phyloP scores from a whole-genome alignment of 1,140 invertebrate species.

The Campodea augens region DNA sequence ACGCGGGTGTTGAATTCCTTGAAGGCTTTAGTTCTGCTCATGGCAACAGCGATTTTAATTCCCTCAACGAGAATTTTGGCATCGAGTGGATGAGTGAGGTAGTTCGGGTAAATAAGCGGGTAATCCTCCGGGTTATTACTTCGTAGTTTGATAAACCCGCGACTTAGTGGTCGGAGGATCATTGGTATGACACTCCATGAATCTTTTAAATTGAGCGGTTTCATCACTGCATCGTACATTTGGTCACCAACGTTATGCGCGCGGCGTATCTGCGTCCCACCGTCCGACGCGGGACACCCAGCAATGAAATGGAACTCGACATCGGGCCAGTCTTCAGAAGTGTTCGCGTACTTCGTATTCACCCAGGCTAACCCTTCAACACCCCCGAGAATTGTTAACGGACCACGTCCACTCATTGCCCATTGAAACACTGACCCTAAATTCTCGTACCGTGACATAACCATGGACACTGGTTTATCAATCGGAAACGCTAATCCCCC shows the following conservation, averaged over 20 bases:
- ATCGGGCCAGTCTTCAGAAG: conserved; percentile 65
- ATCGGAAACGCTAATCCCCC: conserved; percentile 66
- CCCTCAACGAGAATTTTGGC: conserved; percentile 17
- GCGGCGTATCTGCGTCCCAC: conserved; percentile 61
- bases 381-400: conserved; percentile 69
- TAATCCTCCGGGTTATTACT: conserved; percentile 13
- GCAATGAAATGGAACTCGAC: conserved; percentile 84
- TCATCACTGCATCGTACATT: conserved; percentile 41
- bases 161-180: conserved; percentile 14
- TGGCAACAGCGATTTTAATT: background rate
- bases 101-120: conserved; percentile 18
- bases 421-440: conserved; percentile 53
- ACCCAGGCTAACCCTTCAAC: conserved; percentile 79
- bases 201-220: conserved; percentile 32
- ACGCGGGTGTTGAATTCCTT: conserved; percentile 22
- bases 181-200: conserved; percentile 12
- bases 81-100: conserved; percentile 16
- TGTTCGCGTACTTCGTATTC: conserved; percentile 72
- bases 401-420: conserved; percentile 58
- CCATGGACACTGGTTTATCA: conserved; percentile 58
- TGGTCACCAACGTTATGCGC: conserved; percentile 40
- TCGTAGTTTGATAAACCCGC: conserved; percentile 14
- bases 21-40: conserved; percentile 10
- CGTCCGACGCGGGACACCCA: conserved; percentile 70
- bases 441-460: conserved; percentile 52